A percentile compares a stretch with the other conserved stretches of the same genome.
Conservation (phyloP, 1,140 invertebrate genomes). For the Drosophila jambulina region DNA sequence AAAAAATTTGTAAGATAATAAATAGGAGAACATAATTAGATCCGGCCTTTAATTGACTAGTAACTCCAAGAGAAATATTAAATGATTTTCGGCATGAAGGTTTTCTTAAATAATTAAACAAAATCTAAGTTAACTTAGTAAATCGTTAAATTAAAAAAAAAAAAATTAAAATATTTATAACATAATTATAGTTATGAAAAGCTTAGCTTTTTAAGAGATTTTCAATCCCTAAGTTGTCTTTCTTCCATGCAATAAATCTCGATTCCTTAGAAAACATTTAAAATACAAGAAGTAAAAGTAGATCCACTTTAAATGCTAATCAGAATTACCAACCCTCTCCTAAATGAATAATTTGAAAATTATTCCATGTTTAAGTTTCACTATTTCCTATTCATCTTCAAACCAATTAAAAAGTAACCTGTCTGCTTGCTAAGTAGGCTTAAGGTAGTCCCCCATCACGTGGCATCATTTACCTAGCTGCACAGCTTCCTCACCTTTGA, state of each 20-base stretch:
- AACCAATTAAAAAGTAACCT: neutral
- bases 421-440: constrained; percentile 1
- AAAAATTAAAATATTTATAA: too few relatives aligned
- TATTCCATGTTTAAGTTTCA: neutral
- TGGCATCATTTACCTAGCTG: neutral
- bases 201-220: neutral
- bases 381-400: neutral
- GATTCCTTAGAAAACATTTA: neutral
- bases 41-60: neutral
- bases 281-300: neutral
- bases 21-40: too few relatives aligned
- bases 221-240: too few relatives aligned
- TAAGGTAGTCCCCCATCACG: constrained; percentile 3
- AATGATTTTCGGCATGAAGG: too few relatives aligned
- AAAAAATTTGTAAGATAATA: neutral
- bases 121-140: neutral
- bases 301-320: constrained; percentile 1
- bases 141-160: neutral
- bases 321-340: too few relatives aligned
- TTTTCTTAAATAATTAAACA: neutral
- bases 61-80: neutral
- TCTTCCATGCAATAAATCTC: neutral
- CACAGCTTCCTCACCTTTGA: constrained; percentile 3
- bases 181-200: too few relatives aligned
- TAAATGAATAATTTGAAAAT: constrained; percentile 9